Evolutionary conservation across 2,888 invertebrate genomes (phyloP), one percentile per base, ranked within the genome.

Genomic region (Creontiades dilutus): DNA sequence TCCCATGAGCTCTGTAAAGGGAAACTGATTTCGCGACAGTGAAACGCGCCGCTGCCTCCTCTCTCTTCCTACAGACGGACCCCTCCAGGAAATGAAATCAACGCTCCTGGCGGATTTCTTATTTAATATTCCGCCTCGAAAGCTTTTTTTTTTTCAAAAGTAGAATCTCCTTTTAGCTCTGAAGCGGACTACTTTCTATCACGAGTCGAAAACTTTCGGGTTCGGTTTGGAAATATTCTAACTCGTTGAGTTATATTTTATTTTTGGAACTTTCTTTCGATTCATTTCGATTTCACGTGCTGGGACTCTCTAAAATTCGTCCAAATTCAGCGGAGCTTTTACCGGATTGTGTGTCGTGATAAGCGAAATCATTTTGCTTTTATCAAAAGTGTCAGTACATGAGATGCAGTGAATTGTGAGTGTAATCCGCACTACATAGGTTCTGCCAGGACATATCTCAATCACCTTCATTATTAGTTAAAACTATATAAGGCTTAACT

Each of bases 11-110:
- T 82, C 52, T 52, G 23, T 11, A 23, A 19, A 48, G 82, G 82
- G 52, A 82, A 82, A 82, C 82, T 52, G 82, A 82, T 52, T 82
- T 52, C 82, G 82, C 82, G 82, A 82, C 82, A 82, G 82, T 82
- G 82, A 82, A 82, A 82, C 52, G 37, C 37, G 37, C 37, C 37
- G 7, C 3, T 37, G 37, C 37, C 3, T 37, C 37, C 37, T 37
- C 37, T 46, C 28, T 80, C 46, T 14, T 80, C 80, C 80, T 4
- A n/a, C 46, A 2, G 9, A n/a, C 28, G 7, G 7, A 12, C 48
- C 82, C 82, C 82, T 23, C 82, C 19, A 82, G 82, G 82, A 82
- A 82, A 82, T 82, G 82, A 82, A 82, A 82, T 82, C 82, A 47
- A 13, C 82, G 48, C 82, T 82, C 27, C 55, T 82, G 82, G 68